phyloP scores from a whole-genome alignment of 2,888 invertebrate species.

The Calliopum simillimum region DNA sequence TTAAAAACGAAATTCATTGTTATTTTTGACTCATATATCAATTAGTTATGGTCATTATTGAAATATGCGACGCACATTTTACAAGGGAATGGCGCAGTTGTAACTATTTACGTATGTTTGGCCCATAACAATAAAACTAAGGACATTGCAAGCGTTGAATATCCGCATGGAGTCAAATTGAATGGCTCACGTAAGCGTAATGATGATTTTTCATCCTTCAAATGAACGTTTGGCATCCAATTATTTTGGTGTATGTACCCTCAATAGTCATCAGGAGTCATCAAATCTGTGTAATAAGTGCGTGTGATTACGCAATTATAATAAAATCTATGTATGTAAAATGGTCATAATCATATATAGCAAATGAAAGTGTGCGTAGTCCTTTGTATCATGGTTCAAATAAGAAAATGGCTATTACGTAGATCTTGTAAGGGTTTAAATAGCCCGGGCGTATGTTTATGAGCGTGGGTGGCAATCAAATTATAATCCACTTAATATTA shows the following conservation, averaged over 20 bases:
- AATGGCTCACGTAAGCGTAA: not conserved
- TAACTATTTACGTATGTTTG: no score
- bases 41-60: no score
- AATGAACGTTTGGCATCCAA: not conserved
- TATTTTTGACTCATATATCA: no score
- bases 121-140: no score
- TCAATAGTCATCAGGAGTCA: slow-evolving; percentile 11
- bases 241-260: not conserved
- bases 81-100: no score
- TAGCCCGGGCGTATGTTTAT: slow-evolving; percentile 1
- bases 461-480: slow-evolving; percentile 56
- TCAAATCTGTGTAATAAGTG: slow-evolving; percentile 42
- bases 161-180: not conserved
- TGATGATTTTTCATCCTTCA: not conserved
- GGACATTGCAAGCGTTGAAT: no score
- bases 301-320: slow-evolving; percentile 35
- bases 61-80: no score
- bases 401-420: not conserved
- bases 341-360: slow-evolving; percentile 34
- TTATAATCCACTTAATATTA: slow-evolving; percentile 65
- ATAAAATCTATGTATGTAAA: slow-evolving; percentile 12
- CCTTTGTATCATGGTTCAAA: slow-evolving; percentile 13
- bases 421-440: slow-evolving; percentile 5
- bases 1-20: no score
- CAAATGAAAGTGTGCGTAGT: slow-evolving; percentile 28